phyloP scores from a whole-genome alignment of 2,888 invertebrate species.

The Rutpela maculata region DNA sequence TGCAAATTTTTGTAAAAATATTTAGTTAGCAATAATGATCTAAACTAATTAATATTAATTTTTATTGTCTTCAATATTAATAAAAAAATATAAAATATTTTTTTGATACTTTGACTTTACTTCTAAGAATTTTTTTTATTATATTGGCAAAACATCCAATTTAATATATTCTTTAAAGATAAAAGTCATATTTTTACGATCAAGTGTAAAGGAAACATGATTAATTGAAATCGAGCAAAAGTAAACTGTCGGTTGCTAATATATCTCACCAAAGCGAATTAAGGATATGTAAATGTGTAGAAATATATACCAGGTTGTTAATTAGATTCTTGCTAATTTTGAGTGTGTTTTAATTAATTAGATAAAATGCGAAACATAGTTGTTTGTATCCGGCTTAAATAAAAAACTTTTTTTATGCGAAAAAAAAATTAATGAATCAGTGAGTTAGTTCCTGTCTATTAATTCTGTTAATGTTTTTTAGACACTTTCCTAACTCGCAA shows the following conservation, averaged over 20 bases:
- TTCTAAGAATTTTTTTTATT: not conserved
- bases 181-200: not conserved
- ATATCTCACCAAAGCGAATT: not conserved
- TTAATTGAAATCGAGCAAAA: not conserved
- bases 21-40: not conserved
- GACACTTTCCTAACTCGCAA: not conserved
- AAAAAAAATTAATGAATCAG: not conserved
- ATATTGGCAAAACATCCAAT: not conserved
- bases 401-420: not conserved
- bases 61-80: not conserved
- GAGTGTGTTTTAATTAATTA: not conserved
- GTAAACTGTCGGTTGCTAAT: not conserved
- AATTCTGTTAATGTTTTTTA: not conserved
- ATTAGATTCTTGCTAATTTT: not conserved
- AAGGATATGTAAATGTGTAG: not conserved
- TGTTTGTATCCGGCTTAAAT: slow-evolving; percentile 2
- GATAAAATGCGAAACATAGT: not conserved
- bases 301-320: not conserved
- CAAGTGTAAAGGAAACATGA: slow-evolving; percentile 1
- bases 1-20: too few relatives aligned
- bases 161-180: not conserved
- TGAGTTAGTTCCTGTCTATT: not conserved
- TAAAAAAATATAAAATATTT: not conserved
- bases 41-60: not conserved
- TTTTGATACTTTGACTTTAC: not conserved